phyloP scores from a whole-genome alignment of 2,113 vertebrate species.

The Peromyscus polionotus region DNA sequence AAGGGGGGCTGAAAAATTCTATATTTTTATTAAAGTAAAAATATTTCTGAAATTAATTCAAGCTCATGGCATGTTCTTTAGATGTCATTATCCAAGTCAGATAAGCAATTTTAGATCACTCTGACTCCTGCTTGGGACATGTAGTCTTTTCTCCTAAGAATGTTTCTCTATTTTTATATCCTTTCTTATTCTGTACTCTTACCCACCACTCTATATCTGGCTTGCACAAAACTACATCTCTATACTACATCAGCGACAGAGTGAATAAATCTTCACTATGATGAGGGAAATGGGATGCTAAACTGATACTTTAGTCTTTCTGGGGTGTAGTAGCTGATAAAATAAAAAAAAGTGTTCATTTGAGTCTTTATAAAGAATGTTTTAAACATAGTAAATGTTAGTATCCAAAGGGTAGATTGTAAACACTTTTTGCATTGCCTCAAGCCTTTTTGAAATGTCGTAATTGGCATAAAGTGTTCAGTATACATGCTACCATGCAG shows the following conservation, averaged over 20 bases:
- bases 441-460: neutral
- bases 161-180: rapidly evolving
- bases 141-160: neutral
- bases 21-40: neutral
- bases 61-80: neutral
- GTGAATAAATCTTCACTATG: neutral
- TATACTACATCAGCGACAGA: rapidly evolving
- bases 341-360: neutral
- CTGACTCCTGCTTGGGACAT: neutral
- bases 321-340: rapidly evolving
- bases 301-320: neutral
- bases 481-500: neutral
- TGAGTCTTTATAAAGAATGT: neutral
- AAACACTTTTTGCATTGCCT: neutral
- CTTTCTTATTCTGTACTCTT: neutral
- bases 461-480: neutral
- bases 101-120: neutral
- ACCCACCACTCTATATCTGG: neutral
- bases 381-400: neutral
- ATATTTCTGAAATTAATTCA: neutral
- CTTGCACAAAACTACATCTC: neutral
- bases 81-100: neutral
- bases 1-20: neutral
- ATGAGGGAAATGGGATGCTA: neutral
- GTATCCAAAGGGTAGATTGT: neutral